Base-by-base conservation (phyloP, 2,888 invertebrate species). In the Fragum whitleyi region DNA sequence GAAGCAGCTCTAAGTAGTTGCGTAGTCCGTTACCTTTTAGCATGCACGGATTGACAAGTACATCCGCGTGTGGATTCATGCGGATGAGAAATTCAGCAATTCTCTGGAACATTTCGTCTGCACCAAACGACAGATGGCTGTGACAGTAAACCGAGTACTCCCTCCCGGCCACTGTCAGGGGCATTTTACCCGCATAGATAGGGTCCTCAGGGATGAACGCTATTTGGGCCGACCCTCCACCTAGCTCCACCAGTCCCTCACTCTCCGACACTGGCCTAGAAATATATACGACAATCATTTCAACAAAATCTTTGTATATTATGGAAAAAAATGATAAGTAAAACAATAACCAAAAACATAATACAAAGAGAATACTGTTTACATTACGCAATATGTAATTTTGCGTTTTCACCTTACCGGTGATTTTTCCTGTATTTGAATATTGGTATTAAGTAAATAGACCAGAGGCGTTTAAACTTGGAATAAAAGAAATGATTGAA, bases 201-300 rank as follows among this genome's bases (percentile, higher is more conserved):
- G 91, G 90, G 11, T 88, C 90, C 1, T 87, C 86, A 2, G 92
- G 92, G 21, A 91, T 90, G 81, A 94, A 95, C 2, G 95, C 94
- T 42, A 95, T 94, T 88, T 95, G 95, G 42, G 94, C 92, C 21
- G 94, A 94, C 0, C 95, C 95, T 28, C 95, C 95, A 19, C 95
- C 95, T 93, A 95, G 94, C 88, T 95, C 95, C 74, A 95, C 90
- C 87, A 95, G 93, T 28, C 95, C 95, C 3, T 93, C 92, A n/a
- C 93, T 94, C 55, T 89, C 81, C 9, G 79, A 32, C 0, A 68
- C 59, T 6, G 67, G 42, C 21, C 75, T 75, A 68, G 36, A 75
- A 74, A 28, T 19, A 47, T 19, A 14, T 9, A 47, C 47, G 14
- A 61, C n/a, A n/a, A n/a, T n/a, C n/a, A n/a, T n/a, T n/a, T n/a